Base-by-base conservation (phyloP, 2,113 vertebrate species). In the Gavia stellata region DNA sequence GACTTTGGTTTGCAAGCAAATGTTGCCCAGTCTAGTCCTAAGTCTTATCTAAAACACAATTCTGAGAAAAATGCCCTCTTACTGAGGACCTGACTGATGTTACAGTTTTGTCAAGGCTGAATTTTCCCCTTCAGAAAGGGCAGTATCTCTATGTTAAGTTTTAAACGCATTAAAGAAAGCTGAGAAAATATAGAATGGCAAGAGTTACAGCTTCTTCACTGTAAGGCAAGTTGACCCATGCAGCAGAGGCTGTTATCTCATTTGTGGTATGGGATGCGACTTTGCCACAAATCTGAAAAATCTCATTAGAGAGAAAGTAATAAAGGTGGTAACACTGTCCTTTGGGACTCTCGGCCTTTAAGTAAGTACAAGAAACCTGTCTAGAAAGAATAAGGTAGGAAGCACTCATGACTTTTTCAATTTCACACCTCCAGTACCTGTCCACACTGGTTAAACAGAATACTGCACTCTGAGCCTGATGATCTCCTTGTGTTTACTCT, bases 301-400 rank as follows among this genome's bases (percentile, higher is more conserved):
- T 91, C 84, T 95, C 82, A 94, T 96, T 92, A 97, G 71, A 78
- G 24, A 92, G 59, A 97, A 91, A 92, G 79, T 96, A 97, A 95
- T 97, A 92, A 96, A 91, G 67, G 59, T 59, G 73, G 50, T 52
- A 82, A 65, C 65, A 55, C 49, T 88, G 47, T 81, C 90, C 65
- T 85, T 66, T 67, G 81, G 80, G 74, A 96, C 40, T 55, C 53
- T 71, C 49, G 9, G 91, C 91, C 88, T 91, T 96, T 86, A 87
- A 95, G 62, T 63, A 84, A 94, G 86, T 70, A 90, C 80, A 94
- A 89, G 80, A 93, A 91, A 73, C 45, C 62, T 86, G 68, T 68
- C 92, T 77, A 53, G 72, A 83, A 96, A 95, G 90, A 88, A 81
- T 58, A 92, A 66, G 34, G 72, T 75, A 94, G 58, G 86, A 93